Base-by-base conservation (phyloP, 2,113 vertebrate species). In the Dromaius novaehollandiae region DNA sequence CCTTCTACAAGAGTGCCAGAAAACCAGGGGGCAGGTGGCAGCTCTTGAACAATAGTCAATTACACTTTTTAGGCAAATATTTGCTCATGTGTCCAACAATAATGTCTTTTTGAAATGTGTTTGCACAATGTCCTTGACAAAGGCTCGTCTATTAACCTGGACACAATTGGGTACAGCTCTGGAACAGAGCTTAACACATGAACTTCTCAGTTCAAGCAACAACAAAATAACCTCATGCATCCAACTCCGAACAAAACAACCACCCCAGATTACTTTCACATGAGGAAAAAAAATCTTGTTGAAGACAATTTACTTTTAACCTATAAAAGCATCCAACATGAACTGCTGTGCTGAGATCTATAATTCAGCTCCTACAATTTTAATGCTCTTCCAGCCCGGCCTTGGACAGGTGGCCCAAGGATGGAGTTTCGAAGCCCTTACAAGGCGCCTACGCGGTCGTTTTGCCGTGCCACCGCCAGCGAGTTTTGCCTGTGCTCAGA, bases 41-140 rank as follows among this genome's bases (percentile, higher is more conserved):
- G 82, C 7, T 78, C 89, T 95, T 56, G 82, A 97, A 94, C 94
- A 95, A 96, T 71, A 66, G 75, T 82, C 93, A 40, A 77, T 91
- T 89, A 93, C 61, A 56, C 78, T 71, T 82, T 97, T 90, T 93
- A 88, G 93, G 64, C 95, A 97, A 85, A 93, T 75, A 86, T 88
- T 89, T 96, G 93, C 60, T 95, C 90, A 51, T 76, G 86, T 77
- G 58, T 80, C 81, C 91, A 93, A 95, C 10, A 96, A 95, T 95
- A 87, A 90, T 77, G 55, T 84, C 89, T 95, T 96, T 84, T 97
- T 94, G 95, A 97, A 97, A 96, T 81, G 84, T 91, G 82, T 95
- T 96, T 95, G 82, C 85, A 95, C 70, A 88, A 75, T 86, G 88
- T 91, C 92, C 93, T 94, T 96, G 93, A 96, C 83, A 95, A 93